phyloP scores from a whole-genome alignment of 2,797 vertebrate species.

The Helicolenus hilgendorfi region DNA sequence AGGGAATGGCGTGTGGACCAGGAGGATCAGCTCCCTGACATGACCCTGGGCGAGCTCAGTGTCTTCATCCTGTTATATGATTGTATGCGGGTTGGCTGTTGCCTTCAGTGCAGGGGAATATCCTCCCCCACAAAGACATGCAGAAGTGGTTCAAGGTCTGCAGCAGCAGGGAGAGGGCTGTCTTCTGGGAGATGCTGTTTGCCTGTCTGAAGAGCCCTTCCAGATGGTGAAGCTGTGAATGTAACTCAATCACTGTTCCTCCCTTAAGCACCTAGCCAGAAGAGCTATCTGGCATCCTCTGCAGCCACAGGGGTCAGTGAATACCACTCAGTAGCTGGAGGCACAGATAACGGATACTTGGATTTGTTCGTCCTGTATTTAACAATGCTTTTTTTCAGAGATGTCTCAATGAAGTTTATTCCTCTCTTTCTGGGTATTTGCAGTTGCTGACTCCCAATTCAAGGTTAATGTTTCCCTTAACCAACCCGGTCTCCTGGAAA shows the following conservation, averaged over 20 bases:
- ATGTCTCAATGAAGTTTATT: neutral
- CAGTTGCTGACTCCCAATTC: neutral
- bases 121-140: slow-evolving; percentile 27
- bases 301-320: slow-evolving; percentile 41
- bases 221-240: slow-evolving; percentile 73
- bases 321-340: neutral
- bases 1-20: slow-evolving; percentile 18
- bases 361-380: neutral
- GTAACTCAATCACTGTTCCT: slow-evolving; percentile 66
- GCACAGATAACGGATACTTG: neutral
- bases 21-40: slow-evolving; percentile 5
- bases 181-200: slow-evolving; percentile 52
- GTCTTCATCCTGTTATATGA: slow-evolving; percentile 9
- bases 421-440: neutral
- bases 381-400: neutral
- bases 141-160: slow-evolving; percentile 66
- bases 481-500: neutral
- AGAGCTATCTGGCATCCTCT: slow-evolving; percentile 34
- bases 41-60: neutral
- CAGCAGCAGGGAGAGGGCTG: slow-evolving; percentile 18
- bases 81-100: neutral
- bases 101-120: slow-evolving; percentile 11
- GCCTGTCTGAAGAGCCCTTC: slow-evolving; percentile 52
- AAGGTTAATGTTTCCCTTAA: neutral
- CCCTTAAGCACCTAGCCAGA: slow-evolving; percentile 36